Evolutionary conservation across 2,113 vertebrate species (phyloP), one percentile per base, ranked within the genome.

Genomic region (Syngnathus floridae): DNA sequence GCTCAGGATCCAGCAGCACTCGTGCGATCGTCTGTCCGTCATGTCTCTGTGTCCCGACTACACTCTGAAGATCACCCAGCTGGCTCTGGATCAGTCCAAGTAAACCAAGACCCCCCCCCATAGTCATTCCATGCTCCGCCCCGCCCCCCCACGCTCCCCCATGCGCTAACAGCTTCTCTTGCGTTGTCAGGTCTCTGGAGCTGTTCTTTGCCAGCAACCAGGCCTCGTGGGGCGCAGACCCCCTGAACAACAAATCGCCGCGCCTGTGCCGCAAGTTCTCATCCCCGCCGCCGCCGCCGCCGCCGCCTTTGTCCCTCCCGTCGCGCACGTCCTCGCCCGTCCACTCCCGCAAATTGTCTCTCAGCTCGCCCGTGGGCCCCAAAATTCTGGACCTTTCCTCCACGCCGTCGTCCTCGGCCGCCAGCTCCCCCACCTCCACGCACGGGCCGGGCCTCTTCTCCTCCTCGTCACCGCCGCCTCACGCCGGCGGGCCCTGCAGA

Each of bases 201-300:
- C 74, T 97, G 83, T 98, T 97, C 87, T 98, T 97, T 67, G 94
- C 94, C 72, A 92, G 92, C 62, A 97, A 91, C 78, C 94, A 94
- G 80, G 92, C 93, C 65, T 88, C 82, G 22, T 94, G 93, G 87
- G 85, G 75, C 56, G 82, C 89, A 3, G 95, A 97, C 69, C 91
- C 93, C 26, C 60, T 93, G 70, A 88, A 86, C 74, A 95, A 93
- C 67, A 97, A 96, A 72, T 96, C 95, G 1, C 95, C 95, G 0
- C 90, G 90, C 8, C 88, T 96, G 9, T 93, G 92, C 66, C 94
- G 95, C 77, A 98, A 98, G 78, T 97, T 96, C 65, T 98, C 96
- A 70, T 95, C 95, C 22, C 95, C 95, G 36, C 96, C 26, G 26
- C 26, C 22, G 22, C 22, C 96, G 71, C 95, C 95, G 22, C 95